phyloP scores from a whole-genome alignment of 1,140 invertebrate species.

The Pseudoatta argentina region DNA sequence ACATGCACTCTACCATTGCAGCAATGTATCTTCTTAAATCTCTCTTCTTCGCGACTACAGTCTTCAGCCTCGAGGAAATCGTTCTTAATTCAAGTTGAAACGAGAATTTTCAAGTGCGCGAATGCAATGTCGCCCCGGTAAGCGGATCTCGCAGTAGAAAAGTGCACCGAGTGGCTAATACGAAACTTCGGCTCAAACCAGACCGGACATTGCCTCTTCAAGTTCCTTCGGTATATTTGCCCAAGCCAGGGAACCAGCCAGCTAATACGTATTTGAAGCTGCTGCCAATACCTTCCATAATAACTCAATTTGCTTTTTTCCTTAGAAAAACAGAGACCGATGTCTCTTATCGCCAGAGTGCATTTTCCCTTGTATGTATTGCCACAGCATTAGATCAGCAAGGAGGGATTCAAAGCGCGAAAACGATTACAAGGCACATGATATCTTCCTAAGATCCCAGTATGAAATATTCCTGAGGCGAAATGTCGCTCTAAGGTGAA shows the following conservation, averaged over 20 bases:
- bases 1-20: neutral
- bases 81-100: slow-evolving; percentile 40
- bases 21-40: slow-evolving; percentile 1
- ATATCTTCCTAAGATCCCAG: slow-evolving; percentile 12
- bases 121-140: slow-evolving; percentile 4
- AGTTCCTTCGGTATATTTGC: slow-evolving; percentile 23
- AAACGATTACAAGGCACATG: neutral
- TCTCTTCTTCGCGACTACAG: neutral
- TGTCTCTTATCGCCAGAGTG: neutral
- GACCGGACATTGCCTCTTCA: slow-evolving; percentile 55
- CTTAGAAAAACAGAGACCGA: neutral
- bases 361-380: neutral
- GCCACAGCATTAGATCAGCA: neutral
- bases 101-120: slow-evolving; percentile 39
- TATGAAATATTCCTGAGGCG: slow-evolving; percentile 43
- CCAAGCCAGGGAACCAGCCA: neutral
- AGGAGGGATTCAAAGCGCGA: slow-evolving; percentile 24
- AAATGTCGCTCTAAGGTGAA: slow-evolving; percentile 25
- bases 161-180: slow-evolving; percentile 40
- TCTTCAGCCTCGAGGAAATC: neutral
- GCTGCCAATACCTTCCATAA: neutral
- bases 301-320: slow-evolving; percentile 18
- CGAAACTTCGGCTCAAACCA: slow-evolving; percentile 21
- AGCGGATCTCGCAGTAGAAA: slow-evolving; percentile 35
- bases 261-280: slow-evolving; percentile 43